Evolutionary conservation across 2,113 vertebrate species (phyloP).

Genomic region (Anolis carolinensis): DNA sequence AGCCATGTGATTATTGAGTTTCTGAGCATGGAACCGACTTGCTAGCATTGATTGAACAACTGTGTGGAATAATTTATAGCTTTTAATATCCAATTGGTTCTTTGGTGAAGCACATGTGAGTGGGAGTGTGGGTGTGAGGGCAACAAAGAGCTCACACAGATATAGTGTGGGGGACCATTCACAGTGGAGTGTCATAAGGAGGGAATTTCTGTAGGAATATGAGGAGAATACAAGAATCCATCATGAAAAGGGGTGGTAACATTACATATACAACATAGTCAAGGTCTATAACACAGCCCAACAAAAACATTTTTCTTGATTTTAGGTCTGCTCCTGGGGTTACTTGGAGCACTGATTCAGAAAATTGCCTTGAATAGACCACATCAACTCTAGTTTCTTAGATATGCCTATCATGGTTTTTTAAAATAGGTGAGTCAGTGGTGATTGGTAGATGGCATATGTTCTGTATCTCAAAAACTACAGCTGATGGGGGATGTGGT

Average conservation of each 20-base stretch:
- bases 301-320: too few relatives aligned
- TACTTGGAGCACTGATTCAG: too few relatives aligned
- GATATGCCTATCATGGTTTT: too few relatives aligned
- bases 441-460: too few relatives aligned
- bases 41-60: conserved; percentile 11
- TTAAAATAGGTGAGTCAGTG: too few relatives aligned
- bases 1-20: conserved; percentile 21
- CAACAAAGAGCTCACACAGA: not conserved
- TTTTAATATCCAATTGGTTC: not conserved
- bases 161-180: not conserved
- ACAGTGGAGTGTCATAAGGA: not conserved
- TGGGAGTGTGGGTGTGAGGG: not conserved
- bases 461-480: too few relatives aligned
- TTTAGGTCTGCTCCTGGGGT: too few relatives aligned
- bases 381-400: too few relatives aligned
- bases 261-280: not conserved
- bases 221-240: too few relatives aligned
- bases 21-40: conserved; percentile 3
- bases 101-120: not conserved
- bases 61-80: not conserved
- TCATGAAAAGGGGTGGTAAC: not conserved
- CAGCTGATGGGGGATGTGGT: too few relatives aligned
- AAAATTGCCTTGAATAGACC: too few relatives aligned
- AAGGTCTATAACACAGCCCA: not conserved
- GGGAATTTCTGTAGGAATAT: not conserved